phyloP scores from a whole-genome alignment of 2,888 invertebrate genomes.

The Epinotia demarniana region DNA sequence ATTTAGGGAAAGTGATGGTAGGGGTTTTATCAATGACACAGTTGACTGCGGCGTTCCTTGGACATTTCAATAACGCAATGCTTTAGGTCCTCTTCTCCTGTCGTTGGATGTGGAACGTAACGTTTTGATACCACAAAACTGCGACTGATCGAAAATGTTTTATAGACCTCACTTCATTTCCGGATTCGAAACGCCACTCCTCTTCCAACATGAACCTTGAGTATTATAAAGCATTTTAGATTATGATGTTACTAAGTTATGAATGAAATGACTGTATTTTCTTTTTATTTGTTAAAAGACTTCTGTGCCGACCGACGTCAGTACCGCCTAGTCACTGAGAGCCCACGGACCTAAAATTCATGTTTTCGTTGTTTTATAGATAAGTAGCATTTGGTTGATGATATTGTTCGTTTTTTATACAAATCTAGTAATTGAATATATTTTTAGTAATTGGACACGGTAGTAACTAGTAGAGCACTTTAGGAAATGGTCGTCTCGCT shows the following conservation, averaged over 20 bases:
- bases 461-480: constrained; percentile 82
- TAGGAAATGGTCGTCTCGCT: constrained; percentile 80
- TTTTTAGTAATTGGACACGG: constrained; percentile 72
- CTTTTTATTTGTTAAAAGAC: constrained; percentile 63
- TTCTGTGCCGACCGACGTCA: constrained; percentile 64
- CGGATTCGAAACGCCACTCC: constrained; percentile 56
- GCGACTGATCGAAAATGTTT: constrained; percentile 69
- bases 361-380: constrained; percentile 68
- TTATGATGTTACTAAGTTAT: constrained; percentile 54
- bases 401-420: constrained; percentile 80
- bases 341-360: constrained; percentile 75
- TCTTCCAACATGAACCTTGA: constrained; percentile 63
- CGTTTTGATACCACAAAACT: constrained; percentile 65
- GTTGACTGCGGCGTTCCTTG: constrained; percentile 79
- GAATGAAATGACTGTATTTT: constrained; percentile 61
- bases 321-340: constrained; percentile 85
- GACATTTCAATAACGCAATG: constrained; percentile 63
- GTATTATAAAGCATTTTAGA: constrained; percentile 78
- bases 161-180: constrained; percentile 69
- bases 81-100: constrained; percentile 60
- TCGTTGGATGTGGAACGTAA: constrained; percentile 56
- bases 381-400: constrained; percentile 80
- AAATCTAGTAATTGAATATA: constrained; percentile 71
- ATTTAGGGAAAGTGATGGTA: constrained; percentile 82
- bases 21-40: constrained; percentile 85